Evolutionary conservation across 1,140 invertebrate species (phyloP), one percentile per base, ranked within the genome.

Genomic region (Drosophila grimshawi): DNA sequence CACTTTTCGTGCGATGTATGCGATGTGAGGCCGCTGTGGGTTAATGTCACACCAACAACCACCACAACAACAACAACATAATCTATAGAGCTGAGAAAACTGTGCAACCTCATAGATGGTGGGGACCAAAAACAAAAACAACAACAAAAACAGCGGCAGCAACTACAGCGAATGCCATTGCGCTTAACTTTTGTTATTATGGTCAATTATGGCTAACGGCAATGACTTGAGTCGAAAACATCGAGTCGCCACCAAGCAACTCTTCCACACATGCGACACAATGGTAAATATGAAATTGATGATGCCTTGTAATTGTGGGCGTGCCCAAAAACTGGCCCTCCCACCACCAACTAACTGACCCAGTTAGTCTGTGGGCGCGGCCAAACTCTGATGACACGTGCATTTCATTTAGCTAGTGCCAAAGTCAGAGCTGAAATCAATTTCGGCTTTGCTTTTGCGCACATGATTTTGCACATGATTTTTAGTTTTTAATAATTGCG

Each of bases 181-280:
- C 55, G 76, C 78, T 81, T 74, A 77, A 80, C 72, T 88, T 82
- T 86, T 80, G 83, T 85, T 78, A 85, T 89, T 89, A 88, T 88
- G 85, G 67, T 88, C 85, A 89, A 89, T 89, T 89, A 89, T 78
- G 80, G 80, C 75, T 85, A 89, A 88, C 85, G 85, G 81, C 83
- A 83, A 63, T 61, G 56, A 51, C 27, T 43, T 29, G n/a, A 5
- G 5, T 33, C 7, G 5, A 32, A 39, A 56, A 0, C 48, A 29
- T 43, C 46, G 55, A 72, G 11, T 59, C 35, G 52, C n/a, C 39
- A 35, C 27, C 57, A 61, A 30, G 27, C 45, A 30, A 41, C 45
- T 43, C 52, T 27, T n/a, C 27, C 30, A 6, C 61, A 60, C 51
- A 62, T 60, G 72, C 67, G 72, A 80, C 76, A 83, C 76, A 83